Base-by-base conservation (phyloP, 1,140 invertebrate genomes). In the Drosophila kurseongensis region DNA sequence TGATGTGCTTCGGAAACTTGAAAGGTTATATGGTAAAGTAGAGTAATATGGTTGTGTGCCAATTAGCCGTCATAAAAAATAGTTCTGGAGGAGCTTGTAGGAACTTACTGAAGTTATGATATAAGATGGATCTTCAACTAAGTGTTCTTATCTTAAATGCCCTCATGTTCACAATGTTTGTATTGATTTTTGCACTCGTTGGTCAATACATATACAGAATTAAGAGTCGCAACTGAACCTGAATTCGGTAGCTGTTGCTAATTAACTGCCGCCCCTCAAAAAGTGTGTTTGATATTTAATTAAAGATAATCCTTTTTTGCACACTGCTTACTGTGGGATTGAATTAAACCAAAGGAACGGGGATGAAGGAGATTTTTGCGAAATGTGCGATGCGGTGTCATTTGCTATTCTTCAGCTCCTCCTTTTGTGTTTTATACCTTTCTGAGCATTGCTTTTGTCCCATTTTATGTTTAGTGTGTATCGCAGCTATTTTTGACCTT, bases 401-500 rank as follows among this genome's bases (percentile, higher is more conserved):
- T 76, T 71, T 48, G 63, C 16, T 51, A 69, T 72, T 59, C 71
- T 12, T 10, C 61, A 61, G 78, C 48, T 60, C 62, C 27, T 1
- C 5, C n/a, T 40, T 32, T 35, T 48, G 41, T 40, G 18, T 58
- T 50, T 45, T 35, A 44, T 63, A 54, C 50, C 32, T 54, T 8
- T 42, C 54, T 51, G 67, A 57, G 67, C 67, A 56, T 56, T 56
- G 47, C 55, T 57, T 74, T 75, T 27, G 47, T 67, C 40, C 42
- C 41, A 75, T 52, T 68, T 63, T 54, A 77, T 58, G 18, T 88
- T 85, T 75, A 62, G 86, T 58, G 75, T 89, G 72, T 91, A 91
- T 91, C 88, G 88, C 88, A 91, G 88, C 88, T 91, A 91, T 91
- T 91, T 91, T 91, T 91, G 88, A 91, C 89, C 88, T 90, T 88